Percentiles rank a stretch among this genome's conserved stretches.
These are phyloP conservation scores for Eleutherodactylus coqui DNA, from an alignment of 2,797 vertebrate genomes.

Conservation along the genomic window DNA sequence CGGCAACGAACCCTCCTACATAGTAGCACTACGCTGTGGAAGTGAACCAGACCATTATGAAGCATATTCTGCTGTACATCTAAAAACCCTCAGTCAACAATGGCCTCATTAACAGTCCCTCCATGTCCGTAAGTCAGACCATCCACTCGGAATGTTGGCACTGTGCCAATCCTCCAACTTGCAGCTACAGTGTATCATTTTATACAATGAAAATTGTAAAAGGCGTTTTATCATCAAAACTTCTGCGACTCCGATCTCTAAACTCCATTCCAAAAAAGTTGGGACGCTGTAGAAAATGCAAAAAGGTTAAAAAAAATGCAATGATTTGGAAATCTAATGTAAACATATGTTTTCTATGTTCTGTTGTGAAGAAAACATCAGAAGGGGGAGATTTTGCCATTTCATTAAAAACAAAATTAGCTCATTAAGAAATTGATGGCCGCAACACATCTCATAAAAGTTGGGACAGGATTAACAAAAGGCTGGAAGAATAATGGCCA, in stretches of 20 bases:
- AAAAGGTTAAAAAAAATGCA: no score
- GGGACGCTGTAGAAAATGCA: no score
- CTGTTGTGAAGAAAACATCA: no score
- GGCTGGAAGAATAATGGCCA: no score
- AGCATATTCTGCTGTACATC: background rate
- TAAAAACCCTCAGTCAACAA: background rate
- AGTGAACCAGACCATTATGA: background rate
- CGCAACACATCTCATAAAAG: no score
- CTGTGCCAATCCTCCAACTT: background rate
- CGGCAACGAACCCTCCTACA: background rate
- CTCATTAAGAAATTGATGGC: no score
- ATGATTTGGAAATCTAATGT: no score
- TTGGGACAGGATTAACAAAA: no score
- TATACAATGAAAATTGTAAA: background rate
- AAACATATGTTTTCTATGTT: no score
- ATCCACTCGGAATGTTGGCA: background rate
- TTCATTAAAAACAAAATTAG: no score
- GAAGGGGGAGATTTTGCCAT: no score
- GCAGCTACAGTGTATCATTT: background rate
- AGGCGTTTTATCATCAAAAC: background rate
- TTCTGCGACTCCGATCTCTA: background rate
- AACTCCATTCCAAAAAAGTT: no score
- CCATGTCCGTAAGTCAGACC: background rate
- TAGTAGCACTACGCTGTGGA: background rate
- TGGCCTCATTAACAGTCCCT: constrained; percentile 2